phyloP scores from a whole-genome alignment of 1,140 invertebrate genomes.

The Popillia japonica region DNA sequence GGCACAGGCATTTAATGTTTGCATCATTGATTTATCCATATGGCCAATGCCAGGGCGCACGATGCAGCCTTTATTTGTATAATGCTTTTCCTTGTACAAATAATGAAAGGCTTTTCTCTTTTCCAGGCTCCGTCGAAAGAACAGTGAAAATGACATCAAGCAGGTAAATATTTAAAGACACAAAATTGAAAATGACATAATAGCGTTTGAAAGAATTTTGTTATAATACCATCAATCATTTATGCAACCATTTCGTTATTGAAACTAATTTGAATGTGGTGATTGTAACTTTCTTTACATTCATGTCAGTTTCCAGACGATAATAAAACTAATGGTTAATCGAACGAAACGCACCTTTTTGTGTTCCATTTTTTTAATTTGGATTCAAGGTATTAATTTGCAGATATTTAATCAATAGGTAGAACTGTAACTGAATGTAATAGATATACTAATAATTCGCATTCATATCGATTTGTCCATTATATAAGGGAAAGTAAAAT shows the following conservation, averaged over 20 bases:
- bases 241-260: neutral
- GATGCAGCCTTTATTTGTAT: slow-evolving; percentile 33
- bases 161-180: slow-evolving; percentile 45
- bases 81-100: slow-evolving; percentile 23
- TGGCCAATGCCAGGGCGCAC: slow-evolving; percentile 33
- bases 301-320: neutral
- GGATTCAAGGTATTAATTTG: neutral
- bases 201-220: neutral
- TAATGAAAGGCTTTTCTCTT: neutral
- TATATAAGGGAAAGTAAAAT: neutral
- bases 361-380: neutral
- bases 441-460: neutral
- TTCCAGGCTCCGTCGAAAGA: slow-evolving; percentile 1
- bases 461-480: neutral
- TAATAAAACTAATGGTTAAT: neutral
- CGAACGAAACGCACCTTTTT: neutral
- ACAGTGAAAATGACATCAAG: slow-evolving; percentile 52
- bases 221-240: slow-evolving; percentile 4
- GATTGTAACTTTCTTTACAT: slow-evolving; percentile 28
- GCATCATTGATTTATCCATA: slow-evolving; percentile 43
- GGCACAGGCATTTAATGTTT: slow-evolving; percentile 38
- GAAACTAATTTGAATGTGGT: slow-evolving; percentile 27
- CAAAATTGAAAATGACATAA: slow-evolving; percentile 21
- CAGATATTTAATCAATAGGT: neutral
- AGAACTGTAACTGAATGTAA: neutral